phyloP scores from a whole-genome alignment of 2,113 vertebrate species.

The Nicator chloris region DNA sequence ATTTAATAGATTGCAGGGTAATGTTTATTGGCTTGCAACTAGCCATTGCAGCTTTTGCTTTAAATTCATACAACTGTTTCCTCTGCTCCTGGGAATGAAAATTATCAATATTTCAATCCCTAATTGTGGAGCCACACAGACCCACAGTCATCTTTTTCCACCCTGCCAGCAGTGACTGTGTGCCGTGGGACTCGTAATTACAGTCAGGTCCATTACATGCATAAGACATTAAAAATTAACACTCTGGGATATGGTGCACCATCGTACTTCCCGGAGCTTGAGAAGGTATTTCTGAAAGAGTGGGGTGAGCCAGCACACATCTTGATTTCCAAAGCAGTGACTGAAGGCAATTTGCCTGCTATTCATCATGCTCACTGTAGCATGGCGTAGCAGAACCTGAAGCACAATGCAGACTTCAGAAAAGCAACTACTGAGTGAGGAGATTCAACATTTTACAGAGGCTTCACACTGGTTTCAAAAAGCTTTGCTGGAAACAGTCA shows the following conservation, averaged over 20 bases:
- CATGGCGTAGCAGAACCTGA: background rate
- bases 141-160: background rate
- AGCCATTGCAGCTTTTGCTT: background rate
- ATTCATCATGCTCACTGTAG: background rate
- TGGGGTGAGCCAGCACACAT: background rate
- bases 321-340: slow-evolving; percentile 19
- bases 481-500: background rate
- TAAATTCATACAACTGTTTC: background rate
- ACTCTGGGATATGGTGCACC: background rate
- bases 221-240: slow-evolving; percentile 45
- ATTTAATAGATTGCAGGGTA: background rate
- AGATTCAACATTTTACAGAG: background rate
- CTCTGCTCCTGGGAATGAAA: background rate
- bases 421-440: background rate
- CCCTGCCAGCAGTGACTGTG: background rate
- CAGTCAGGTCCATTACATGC: slow-evolving; percentile 15
- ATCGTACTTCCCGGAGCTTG: background rate
- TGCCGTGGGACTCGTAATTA: background rate
- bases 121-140: background rate
- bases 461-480: background rate
- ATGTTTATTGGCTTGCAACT: background rate
- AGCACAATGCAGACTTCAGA: background rate
- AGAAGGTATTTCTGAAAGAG: background rate
- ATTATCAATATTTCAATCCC: background rate
- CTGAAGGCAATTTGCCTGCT: background rate